Base-by-base conservation (phyloP, 1,140 invertebrate species). In the Eriocheir sinensis region DNA sequence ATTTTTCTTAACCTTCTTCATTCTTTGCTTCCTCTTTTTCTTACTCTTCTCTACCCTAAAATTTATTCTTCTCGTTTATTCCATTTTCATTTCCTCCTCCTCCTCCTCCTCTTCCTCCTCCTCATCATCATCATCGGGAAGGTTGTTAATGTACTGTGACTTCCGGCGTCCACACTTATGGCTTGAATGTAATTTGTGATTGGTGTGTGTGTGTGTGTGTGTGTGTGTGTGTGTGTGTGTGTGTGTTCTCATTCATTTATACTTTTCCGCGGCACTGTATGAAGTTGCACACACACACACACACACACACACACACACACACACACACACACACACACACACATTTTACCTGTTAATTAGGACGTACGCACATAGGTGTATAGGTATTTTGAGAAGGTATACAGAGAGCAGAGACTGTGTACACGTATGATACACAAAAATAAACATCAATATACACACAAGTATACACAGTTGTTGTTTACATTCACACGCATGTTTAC, bases 161-260 rank as follows among this genome's bases (percentile, higher is more conserved):
- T 4, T 4, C 6, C 27, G 27, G 6, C 6, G 32, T 27, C 79
- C 4, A 81, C 3, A 81, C 6, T 27, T 27, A 81, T 27, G 4
- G 27, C 3, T 81, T 81, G 79, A 34, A 4, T 32, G 32, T 85
- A 9, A 21, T 85, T 4, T 85, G 36, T 12, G 32, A 12, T 34
- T 3, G 17, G 32, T 36, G 36, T 85, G 81, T 85, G 32, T 85
- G 83, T 85, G 38, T 38, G 34, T 85, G 34, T 85, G 83, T 85
- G 83, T 85, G 34, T 85, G 83, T 85, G 34, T 85, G 83, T 85
- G 34, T 85, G 83, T 85, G 34, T 85, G 34, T 85, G 83, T 85
- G 34, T 38, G 34, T 85, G 83, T 85, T 15, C 27, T 72, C 27
- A 72, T 72, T 72, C 27, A 72, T 15, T 72, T 72, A 27, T 72